Evolutionary conservation across 1,140 invertebrate genomes (phyloP).

Genomic region (Diabrotica virgifera): DNA sequence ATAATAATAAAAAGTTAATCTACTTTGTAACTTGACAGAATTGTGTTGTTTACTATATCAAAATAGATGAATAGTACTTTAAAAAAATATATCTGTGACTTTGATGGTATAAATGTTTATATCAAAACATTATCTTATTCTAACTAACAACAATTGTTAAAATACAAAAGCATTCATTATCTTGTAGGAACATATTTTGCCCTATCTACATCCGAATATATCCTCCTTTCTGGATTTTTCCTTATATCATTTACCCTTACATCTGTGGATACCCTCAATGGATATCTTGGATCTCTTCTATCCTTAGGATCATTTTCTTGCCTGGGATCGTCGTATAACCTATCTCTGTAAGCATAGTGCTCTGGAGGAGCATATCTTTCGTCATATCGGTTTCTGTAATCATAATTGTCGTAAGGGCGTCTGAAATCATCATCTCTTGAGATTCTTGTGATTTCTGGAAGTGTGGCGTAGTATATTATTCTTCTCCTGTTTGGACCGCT

Average conservation of each 20-base stretch:
- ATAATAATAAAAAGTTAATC: no score
- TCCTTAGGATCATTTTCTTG: slow-evolving; percentile 26
- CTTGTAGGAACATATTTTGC: slow-evolving; percentile 23
- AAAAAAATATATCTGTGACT: no score
- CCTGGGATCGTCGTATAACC: slow-evolving; percentile 30
- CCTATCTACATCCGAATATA: slow-evolving; percentile 42
- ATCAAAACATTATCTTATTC: no score
- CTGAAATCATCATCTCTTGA: slow-evolving; percentile 41
- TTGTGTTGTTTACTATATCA: no score
- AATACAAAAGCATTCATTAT: no score
- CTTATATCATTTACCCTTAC: slow-evolving; percentile 41
- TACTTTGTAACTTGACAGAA: no score
- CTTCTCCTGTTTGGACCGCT: slow-evolving; percentile 34
- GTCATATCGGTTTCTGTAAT: slow-evolving; percentile 29
- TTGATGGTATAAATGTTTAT: no score
- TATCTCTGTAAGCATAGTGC: slow-evolving; percentile 18
- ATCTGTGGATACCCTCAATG: slow-evolving; percentile 41
- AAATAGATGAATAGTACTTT: no score
- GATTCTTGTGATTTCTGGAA: slow-evolving; percentile 51
- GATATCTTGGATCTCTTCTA: slow-evolving; percentile 31
- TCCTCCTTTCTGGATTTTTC: slow-evolving; percentile 43
- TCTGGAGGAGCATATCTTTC: slow-evolving; percentile 28
- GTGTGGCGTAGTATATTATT: slow-evolving; percentile 52
- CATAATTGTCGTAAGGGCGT: slow-evolving; percentile 28
- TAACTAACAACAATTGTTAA: no score